Conservation (phyloP, 2,888 invertebrate genomes). For the Macrosiphum euphorbiae region DNA sequence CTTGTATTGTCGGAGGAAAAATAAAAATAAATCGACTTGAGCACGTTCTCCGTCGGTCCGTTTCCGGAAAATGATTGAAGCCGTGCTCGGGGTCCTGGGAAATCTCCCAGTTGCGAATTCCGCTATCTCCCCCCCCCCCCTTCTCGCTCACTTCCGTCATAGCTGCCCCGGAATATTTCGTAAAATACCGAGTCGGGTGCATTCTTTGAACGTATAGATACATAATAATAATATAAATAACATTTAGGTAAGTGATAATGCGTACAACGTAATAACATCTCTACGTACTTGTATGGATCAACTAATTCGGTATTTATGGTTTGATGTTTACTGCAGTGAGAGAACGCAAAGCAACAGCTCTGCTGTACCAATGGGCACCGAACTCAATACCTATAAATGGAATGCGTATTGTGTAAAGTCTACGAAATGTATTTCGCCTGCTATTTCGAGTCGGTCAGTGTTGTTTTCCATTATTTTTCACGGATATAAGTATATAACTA, state of each 20-base stretch:
- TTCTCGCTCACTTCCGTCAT: not conserved
- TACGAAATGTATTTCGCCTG: no score
- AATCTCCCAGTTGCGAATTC: not conserved
- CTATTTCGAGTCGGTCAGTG: no score
- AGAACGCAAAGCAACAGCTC: not conserved
- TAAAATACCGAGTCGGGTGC: not conserved
- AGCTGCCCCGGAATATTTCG: not conserved
- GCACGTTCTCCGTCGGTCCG: not conserved
- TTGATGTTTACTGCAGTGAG: not conserved
- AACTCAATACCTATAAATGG: no score
- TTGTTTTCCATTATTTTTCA: no score
- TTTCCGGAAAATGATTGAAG: not conserved
- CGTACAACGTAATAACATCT: not conserved
- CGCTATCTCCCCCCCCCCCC: not conserved
- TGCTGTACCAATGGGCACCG: not conserved
- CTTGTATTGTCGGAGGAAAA: not conserved
- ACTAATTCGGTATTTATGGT: not conserved
- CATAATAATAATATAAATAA: no score
- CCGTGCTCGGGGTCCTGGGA: not conserved
- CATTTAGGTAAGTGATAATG: not conserved
- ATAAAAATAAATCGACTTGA: conserved; percentile 27
- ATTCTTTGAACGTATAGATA: not conserved
- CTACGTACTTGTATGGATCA: not conserved
- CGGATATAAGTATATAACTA: no score
- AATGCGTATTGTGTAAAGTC: no score